Conservation (phyloP, 2,113 vertebrate species). For the Macaca fascicularis region T2T-MFA8v1.1 NC_088391.1:80766501-80767000, state of each 20-base stretch:
- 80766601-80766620: background rate
- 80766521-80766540: conserved; percentile 93
- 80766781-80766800: background rate
- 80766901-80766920: background rate
- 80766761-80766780: background rate
- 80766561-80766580: background rate
- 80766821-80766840: background rate
- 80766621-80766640: background rate
- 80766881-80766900: background rate
- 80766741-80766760: background rate
- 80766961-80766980: background rate
- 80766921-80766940: background rate
- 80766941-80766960: background rate
- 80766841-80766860: background rate
- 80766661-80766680: background rate
- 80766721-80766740: background rate
- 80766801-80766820: background rate
- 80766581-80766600: background rate
- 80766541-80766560: conserved; percentile 54
- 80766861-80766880: background rate
- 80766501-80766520: conserved; percentile 99
- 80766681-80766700: background rate
- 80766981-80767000: background rate
- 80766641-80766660: background rate
- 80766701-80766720: background rate